phyloP scores from a whole-genome alignment of 2,888 invertebrate species.

The Ceramica pisi region DNA sequence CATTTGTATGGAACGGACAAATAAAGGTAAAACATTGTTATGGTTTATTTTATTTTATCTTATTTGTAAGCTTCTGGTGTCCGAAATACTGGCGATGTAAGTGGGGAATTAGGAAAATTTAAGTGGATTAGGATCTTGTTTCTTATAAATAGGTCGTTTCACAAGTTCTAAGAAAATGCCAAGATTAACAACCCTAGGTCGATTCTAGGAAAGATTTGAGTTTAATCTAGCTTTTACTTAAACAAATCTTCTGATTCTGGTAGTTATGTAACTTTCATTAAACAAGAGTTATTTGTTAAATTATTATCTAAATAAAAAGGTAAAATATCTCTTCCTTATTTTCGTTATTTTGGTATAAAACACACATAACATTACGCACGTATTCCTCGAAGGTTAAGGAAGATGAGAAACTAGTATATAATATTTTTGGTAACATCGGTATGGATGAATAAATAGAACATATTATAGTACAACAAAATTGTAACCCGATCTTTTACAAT shows the following conservation, averaged over 20 bases:
- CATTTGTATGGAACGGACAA: constrained; percentile 52
- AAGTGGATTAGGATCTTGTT: constrained; percentile 3
- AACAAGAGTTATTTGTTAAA: background rate
- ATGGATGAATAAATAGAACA: background rate
- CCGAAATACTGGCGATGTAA: constrained; percentile 8
- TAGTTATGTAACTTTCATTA: background rate
- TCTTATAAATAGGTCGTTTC: background rate
- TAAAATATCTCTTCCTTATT: too few species aligned
- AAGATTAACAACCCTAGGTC: background rate
- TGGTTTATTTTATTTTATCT: constrained; percentile 23
- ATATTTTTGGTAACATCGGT: background rate
- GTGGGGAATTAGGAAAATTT: constrained; percentile 7
- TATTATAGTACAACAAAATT: background rate
- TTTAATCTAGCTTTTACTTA: background rate
- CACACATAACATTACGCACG: background rate
- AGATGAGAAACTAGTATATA: background rate
- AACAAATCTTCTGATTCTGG: background rate
- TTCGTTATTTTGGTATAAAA: background rate
- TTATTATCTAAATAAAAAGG: background rate
- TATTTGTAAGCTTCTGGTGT: constrained; percentile 12
- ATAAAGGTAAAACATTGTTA: constrained; percentile 37
- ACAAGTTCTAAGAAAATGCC: background rate
- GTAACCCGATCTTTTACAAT: background rate
- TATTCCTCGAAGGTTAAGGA: background rate
- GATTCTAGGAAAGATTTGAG: background rate